Base-by-base conservation (phyloP, 2,797 vertebrate genomes). In the Sebastes steindachneri region DNA sequence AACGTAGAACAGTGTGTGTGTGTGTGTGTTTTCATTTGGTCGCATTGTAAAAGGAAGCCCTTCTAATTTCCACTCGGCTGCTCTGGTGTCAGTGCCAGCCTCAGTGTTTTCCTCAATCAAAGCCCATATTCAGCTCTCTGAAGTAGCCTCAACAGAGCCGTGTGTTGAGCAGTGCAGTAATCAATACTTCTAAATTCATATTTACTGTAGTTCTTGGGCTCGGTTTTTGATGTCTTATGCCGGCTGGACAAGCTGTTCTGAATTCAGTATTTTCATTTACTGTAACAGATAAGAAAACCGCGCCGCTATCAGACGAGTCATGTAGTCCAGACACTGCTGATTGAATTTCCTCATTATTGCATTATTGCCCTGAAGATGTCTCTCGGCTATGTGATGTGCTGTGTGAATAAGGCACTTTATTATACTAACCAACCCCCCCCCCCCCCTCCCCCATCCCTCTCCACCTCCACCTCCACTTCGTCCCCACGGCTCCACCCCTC, bases 301-400 rank as follows among this genome's bases (percentile, higher is more conserved):
- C 66, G 57, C 19, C 74, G 28, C 55, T 80, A 55, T 76, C 72
- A 35, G 79, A 85, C 77, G 70, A 82, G 80, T 68, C 80, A 67
- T 76, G 57, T 33, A 64, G 85, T 84, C 83, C 75, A 80, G 77
- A 86, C 76, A 51, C 62, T 54, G 78, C 85, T 90, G 89, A 90
- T 90, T 90, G 77, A 89, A 90, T 93, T 89, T 90, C 70, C 78
- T 92, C 85, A 86, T 93, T 88, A 93, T 83, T 87, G 73, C 79
- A 79, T 88, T 86, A 91, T 87, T 88, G 78, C 79, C 75, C 69
- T 64, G 70, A 89, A 92, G 79, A 82, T 84, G 90, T 63, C 89
- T 88, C 79, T 54, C 62, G 80, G 86, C 85, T 84, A 41, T 79
- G 79, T 67, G 71, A 66, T 83, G 73, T 74, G 76, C 75, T 77